Evolutionary conservation across 2,797 vertebrate genomes (phyloP).

Genomic region (Galaxias olidus): DNA sequence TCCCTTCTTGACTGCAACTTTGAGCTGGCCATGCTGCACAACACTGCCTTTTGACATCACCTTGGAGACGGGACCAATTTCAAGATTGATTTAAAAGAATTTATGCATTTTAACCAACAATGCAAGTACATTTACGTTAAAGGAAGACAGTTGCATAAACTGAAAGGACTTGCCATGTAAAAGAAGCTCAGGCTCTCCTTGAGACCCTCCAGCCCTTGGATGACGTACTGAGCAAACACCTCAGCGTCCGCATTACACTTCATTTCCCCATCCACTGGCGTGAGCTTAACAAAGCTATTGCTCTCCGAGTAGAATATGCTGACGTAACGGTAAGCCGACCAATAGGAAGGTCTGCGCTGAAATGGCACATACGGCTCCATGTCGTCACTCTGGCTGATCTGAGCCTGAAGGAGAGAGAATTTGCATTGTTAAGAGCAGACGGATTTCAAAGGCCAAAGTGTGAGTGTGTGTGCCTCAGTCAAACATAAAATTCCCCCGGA

Average conservation of each 20-base stretch:
- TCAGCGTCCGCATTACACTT: constrained; percentile 61
- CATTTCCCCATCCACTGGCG: constrained; percentile 52
- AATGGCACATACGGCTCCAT: fast-evolving
- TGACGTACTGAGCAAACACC: constrained; percentile 68
- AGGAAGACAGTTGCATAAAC: too few relatives aligned
- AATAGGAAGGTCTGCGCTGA: constrained; percentile 34
- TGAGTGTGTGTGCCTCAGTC: too few relatives aligned
- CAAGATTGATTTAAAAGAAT: too few relatives aligned
- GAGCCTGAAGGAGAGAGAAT: too few relatives aligned
- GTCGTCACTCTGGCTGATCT: too few relatives aligned
- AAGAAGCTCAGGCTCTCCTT: constrained; percentile 68
- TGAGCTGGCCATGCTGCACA: constrained; percentile 57
- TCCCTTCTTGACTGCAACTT: constrained; percentile 54
- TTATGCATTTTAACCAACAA: too few relatives aligned
- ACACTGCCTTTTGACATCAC: constrained; percentile 82
- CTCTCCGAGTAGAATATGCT: constrained; percentile 79
- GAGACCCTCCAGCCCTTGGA: constrained; percentile 70
- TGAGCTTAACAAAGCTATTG: constrained; percentile 80
- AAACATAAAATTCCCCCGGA: too few relatives aligned
- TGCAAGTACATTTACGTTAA: too few relatives aligned
- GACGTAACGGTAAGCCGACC: constrained; percentile 21
- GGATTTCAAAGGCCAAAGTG: too few relatives aligned
- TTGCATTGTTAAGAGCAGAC: too few relatives aligned
- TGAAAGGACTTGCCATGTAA: constrained; percentile 70
- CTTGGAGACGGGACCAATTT: constrained; percentile 58